These are phyloP conservation scores for Patella pellucida DNA, from an alignment of 2,888 invertebrate genomes.

Conservation along the genomic window DNA sequence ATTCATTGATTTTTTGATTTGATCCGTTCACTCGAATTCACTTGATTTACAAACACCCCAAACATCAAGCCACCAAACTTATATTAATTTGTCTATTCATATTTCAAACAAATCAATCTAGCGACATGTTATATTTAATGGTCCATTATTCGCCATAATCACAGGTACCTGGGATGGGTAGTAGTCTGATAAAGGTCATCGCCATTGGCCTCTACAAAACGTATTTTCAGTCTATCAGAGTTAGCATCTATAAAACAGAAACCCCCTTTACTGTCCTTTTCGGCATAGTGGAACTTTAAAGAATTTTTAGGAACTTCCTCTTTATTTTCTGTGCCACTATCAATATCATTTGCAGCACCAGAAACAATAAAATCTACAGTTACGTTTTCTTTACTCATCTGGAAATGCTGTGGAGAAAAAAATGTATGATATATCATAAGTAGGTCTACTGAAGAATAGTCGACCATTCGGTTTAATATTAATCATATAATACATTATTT, in stretches of 20 bases:
- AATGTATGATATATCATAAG: too few relatives aligned
- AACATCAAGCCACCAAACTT: too few relatives aligned
- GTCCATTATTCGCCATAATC: too few relatives aligned
- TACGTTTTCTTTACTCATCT: slow-evolving; percentile 38
- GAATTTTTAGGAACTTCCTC: slow-evolving; percentile 17
- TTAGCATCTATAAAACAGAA: background rate
- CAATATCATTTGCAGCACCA: slow-evolving; percentile 71
- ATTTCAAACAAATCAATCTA: too few relatives aligned
- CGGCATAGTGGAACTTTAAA: background rate
- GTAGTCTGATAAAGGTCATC: background rate
- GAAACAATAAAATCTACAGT: slow-evolving; percentile 70
- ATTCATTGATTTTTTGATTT: too few relatives aligned
- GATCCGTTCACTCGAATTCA: too few relatives aligned
- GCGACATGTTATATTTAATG: too few relatives aligned
- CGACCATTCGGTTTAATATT: too few relatives aligned
- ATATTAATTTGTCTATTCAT: too few relatives aligned
- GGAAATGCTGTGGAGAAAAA: slow-evolving; percentile 54
- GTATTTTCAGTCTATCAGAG: background rate
- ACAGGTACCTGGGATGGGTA: background rate
- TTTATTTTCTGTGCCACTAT: slow-evolving; percentile 61
- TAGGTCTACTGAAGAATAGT: too few relatives aligned
- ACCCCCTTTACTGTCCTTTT: background rate
- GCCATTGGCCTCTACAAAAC: background rate
- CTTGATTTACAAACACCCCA: too few relatives aligned
- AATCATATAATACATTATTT: too few relatives aligned